Percentiles rank a stretch among this genome's conserved stretches.
phyloP scores from a whole-genome alignment of 2,888 invertebrate genomes.

The Spodoptera exigua region DNA sequence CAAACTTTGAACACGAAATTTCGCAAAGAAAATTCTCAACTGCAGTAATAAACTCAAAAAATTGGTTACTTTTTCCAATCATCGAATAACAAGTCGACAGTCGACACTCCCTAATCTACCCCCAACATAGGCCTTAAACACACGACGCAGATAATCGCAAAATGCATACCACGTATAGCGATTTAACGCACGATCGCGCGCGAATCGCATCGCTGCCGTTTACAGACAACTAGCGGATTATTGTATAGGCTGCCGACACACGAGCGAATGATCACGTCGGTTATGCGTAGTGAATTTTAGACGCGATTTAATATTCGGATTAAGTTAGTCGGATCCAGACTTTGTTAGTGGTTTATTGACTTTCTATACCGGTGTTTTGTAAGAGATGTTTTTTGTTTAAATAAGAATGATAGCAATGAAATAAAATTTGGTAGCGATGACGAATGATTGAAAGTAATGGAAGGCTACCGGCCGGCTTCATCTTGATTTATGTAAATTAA shows the following conservation, averaged over 20 bases:
- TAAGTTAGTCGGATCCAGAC: slow-evolving; percentile 17
- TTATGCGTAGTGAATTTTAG: slow-evolving; percentile 50
- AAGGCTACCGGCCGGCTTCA: too few relatives aligned
- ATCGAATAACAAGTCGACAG: slow-evolving; percentile 21
- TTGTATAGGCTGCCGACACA: slow-evolving; percentile 45
- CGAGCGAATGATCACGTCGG: slow-evolving; percentile 47
- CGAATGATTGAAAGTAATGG: too few relatives aligned
- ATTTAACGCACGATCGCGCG: slow-evolving; percentile 56
- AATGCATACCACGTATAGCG: slow-evolving; percentile 54
- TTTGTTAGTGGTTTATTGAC: slow-evolving; percentile 17
- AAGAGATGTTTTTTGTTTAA: too few relatives aligned
- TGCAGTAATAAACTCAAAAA: not conserved
- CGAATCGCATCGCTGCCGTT: slow-evolving; percentile 48
- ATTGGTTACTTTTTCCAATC: slow-evolving; percentile 19
- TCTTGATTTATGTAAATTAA: too few relatives aligned
- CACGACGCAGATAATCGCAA: slow-evolving; percentile 48
- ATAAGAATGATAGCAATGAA: too few relatives aligned
- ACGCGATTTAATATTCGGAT: slow-evolving; percentile 43
- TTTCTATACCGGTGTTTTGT: too few relatives aligned
- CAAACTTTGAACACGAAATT: too few relatives aligned
- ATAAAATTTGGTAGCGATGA: too few relatives aligned
- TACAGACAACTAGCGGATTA: slow-evolving; percentile 54
- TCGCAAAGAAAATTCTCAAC: too few relatives aligned
- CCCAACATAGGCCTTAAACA: slow-evolving; percentile 31
- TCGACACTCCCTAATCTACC: slow-evolving; percentile 25